A percentile compares a stretch with the other conserved stretches of the same genome.
Evolutionary conservation across 2,888 invertebrate genomes (phyloP).

Genomic region (Cetonia aurata): DNA sequence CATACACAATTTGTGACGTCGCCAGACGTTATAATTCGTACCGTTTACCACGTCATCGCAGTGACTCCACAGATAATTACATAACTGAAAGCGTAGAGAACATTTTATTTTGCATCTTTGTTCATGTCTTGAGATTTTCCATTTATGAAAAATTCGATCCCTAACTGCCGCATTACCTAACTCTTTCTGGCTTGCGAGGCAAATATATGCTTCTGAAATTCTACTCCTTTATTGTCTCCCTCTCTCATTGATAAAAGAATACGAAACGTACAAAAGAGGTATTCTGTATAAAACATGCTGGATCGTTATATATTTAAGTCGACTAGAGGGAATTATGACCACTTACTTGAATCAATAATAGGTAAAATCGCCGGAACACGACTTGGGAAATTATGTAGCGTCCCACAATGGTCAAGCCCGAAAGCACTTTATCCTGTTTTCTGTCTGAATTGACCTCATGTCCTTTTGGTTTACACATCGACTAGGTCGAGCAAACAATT

Average conservation of each 20-base stretch:
- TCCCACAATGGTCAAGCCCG: slow-evolving; percentile 15
- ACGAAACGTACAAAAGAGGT: too few species aligned
- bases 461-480: slow-evolving; percentile 33
- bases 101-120: slow-evolving; percentile 28
- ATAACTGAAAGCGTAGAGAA: slow-evolving; percentile 12
- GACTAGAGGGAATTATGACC: too few species aligned
- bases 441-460: slow-evolving; percentile 38
- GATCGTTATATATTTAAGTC: too few species aligned
- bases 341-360: too few species aligned
- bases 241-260: too few species aligned
- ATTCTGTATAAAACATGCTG: too few species aligned
- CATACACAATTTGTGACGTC: slow-evolving; percentile 6
- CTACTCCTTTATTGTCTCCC: neutral
- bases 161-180: slow-evolving; percentile 6
- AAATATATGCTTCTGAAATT: neutral
- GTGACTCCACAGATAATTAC: slow-evolving; percentile 13
- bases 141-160: slow-evolving; percentile 15
- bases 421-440: slow-evolving; percentile 42
- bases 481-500: slow-evolving; percentile 37
- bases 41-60: slow-evolving; percentile 15
- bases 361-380: neutral
- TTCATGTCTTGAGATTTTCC: slow-evolving; percentile 28
- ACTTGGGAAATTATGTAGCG: neutral
- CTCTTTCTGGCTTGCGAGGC: neutral
- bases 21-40: slow-evolving; percentile 1